Evolutionary conservation across 2,797 vertebrate genomes (phyloP).

Genomic region (Enteromius viviparus): DNA sequence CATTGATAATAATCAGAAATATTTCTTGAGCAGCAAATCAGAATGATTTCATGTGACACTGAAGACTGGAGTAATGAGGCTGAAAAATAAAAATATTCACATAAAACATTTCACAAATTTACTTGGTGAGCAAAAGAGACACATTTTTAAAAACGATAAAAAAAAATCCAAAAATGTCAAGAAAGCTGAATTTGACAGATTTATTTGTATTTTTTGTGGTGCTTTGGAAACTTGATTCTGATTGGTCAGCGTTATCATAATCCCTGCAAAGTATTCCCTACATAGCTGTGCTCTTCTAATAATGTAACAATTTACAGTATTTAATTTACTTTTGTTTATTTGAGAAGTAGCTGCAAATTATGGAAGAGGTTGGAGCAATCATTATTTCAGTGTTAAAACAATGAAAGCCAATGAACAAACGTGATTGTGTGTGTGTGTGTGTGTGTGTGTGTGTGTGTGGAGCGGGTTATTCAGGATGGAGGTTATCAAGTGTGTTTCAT

Average conservation of each 20-base stretch:
- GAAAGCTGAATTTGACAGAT: not conserved
- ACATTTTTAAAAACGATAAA: not conserved
- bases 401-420: not conserved
- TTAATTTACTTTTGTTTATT: not conserved
- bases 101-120: not conserved
- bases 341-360: not conserved
- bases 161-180: not conserved
- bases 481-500: conserved; percentile 47
- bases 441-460: conserved; percentile 30
- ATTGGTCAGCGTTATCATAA: not conserved
- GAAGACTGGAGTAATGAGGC: not conserved
- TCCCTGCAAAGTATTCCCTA: not conserved
- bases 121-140: not conserved
- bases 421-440: conserved; percentile 1
- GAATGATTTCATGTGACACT: not conserved
- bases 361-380: not conserved
- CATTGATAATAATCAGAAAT: not conserved
- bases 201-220: not conserved
- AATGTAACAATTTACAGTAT: not conserved
- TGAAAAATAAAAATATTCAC: not conserved
- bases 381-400: not conserved
- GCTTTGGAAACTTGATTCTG: not conserved
- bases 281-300: not conserved
- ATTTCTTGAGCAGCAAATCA: not conserved
- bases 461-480: conserved; percentile 34